Percentiles rank a stretch among this genome's conserved stretches.
phyloP scores from a whole-genome alignment of 92 coral and sea anemone genomes.

The Phenganax marumi region DNA sequence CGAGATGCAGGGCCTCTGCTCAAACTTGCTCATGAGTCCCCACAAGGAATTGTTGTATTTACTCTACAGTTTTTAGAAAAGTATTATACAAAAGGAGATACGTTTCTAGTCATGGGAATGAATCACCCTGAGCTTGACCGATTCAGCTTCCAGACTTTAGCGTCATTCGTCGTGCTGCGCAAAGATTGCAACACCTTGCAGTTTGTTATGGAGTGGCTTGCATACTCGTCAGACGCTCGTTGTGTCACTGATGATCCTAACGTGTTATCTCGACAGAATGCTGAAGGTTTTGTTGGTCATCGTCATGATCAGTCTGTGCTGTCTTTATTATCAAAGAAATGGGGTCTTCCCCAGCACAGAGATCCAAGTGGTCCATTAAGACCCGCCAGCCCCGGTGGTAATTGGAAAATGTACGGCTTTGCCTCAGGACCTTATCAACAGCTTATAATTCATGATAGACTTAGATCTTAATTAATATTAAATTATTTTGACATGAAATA shows the following conservation, averaged over 20 bases:
- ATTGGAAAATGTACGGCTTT: constrained; percentile 25
- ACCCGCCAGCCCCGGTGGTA: too few species aligned
- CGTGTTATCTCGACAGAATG: neutral
- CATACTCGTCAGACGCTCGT: constrained; percentile 33
- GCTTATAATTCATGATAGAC: constrained; percentile 30
- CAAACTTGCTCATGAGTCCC: constrained; percentile 12
- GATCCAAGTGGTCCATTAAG: constrained; percentile 16
- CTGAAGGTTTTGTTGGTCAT: constrained; percentile 25
- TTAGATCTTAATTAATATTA: neutral
- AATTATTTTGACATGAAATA: too few species aligned
- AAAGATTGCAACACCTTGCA: constrained; percentile 25
- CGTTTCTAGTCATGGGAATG: constrained; percentile 20
- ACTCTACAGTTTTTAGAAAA: constrained; percentile 20
- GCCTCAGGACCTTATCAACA: constrained; percentile 40
- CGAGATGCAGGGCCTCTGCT: constrained; percentile 27
- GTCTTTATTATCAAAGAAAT: constrained; percentile 23
- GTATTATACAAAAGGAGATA: constrained; percentile 30
- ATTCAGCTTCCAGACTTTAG: constrained; percentile 5
- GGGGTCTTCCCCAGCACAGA: constrained; percentile 24
- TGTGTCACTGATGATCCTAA: constrained; percentile 25
- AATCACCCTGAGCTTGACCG: constrained; percentile 15
- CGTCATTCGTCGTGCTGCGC: constrained; percentile 17
- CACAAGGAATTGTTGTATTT: constrained; percentile 32
- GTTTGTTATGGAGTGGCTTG: constrained; percentile 40
- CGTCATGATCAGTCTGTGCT: constrained; percentile 36